These are phyloP conservation scores for Tympanuchus pallidicinctus DNA, from an alignment of 2,113 vertebrate species.

Conservation along the genomic window DNA sequence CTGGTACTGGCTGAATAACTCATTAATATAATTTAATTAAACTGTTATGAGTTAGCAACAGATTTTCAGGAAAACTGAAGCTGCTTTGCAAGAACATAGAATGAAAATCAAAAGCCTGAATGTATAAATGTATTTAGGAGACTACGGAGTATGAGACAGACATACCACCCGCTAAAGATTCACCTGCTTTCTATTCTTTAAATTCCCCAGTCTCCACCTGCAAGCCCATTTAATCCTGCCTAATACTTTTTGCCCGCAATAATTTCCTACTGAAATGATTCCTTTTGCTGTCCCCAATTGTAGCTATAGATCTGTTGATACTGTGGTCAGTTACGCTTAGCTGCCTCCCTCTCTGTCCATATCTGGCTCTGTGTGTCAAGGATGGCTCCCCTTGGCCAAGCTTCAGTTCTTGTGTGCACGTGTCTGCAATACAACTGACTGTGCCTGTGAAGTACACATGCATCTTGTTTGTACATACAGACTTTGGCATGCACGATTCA, in stretches of 20 bases:
- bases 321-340: slow-evolving; percentile 52
- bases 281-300: neutral
- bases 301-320: slow-evolving; percentile 8
- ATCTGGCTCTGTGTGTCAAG: slow-evolving; percentile 14
- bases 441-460: neutral
- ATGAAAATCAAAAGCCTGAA: neutral
- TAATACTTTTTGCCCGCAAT: neutral
- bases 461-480: neutral
- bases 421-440: slow-evolving; percentile 22
- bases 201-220: neutral
- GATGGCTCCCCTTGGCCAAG: slow-evolving; percentile 44
- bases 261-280: neutral
- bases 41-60: neutral
- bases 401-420: neutral
- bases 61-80: neutral
- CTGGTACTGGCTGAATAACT: neutral
- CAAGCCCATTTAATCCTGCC: neutral
- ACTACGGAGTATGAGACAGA: neutral
- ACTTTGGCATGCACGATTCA: neutral
- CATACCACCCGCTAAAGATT: neutral
- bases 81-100: neutral
- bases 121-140: neutral
- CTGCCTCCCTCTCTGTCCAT: slow-evolving; percentile 23
- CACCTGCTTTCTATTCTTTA: neutral
- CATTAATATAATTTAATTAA: neutral